Percentiles rank a stretch among this genome's conserved stretches.
phyloP scores from a whole-genome alignment of 1,140 invertebrate species.

The Drosophila prosaltans region DNA sequence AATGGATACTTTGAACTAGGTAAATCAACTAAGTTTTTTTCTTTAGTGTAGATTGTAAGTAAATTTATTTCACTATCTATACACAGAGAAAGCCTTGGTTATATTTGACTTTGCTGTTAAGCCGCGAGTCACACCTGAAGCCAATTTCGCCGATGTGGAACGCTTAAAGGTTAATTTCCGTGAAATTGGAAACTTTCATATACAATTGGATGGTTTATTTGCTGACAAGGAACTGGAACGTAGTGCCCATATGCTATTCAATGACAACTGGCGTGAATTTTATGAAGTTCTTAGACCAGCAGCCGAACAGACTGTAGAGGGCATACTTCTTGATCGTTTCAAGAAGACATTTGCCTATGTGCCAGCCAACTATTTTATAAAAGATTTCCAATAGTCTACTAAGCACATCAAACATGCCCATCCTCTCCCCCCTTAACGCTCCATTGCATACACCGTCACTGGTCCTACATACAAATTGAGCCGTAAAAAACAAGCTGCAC shows the following conservation, averaged over 20 bases:
- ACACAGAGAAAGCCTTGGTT: slow-evolving; percentile 85
- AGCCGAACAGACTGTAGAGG: slow-evolving; percentile 86
- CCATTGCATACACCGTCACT: not conserved
- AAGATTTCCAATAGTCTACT: slow-evolving; percentile 55
- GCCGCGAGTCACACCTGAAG: slow-evolving; percentile 84
- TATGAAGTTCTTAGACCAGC: slow-evolving; percentile 85
- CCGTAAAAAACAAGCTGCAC: slow-evolving; percentile 19
- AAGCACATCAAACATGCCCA: too few relatives aligned
- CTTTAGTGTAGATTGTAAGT: too few relatives aligned
- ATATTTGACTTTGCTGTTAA: slow-evolving; percentile 85
- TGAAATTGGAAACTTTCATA: slow-evolving; percentile 63
- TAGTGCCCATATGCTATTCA: slow-evolving; percentile 65
- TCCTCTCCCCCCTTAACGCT: not conserved
- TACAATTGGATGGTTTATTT: slow-evolving; percentile 61
- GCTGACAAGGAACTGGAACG: slow-evolving; percentile 66
- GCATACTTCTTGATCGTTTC: slow-evolving; percentile 86
- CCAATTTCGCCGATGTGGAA: slow-evolving; percentile 86
- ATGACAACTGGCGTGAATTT: slow-evolving; percentile 68
- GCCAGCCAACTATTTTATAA: slow-evolving; percentile 83
- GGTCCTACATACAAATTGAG: slow-evolving; percentile 13
- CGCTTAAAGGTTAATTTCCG: slow-evolving; percentile 45
- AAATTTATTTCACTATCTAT: too few relatives aligned
- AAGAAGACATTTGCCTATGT: slow-evolving; percentile 86
- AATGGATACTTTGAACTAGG: slow-evolving; percentile 87
- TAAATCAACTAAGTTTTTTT: slow-evolving; percentile 64